Conservation (phyloP, 2,888 invertebrate genomes). For the Lypha dubia region DNA sequence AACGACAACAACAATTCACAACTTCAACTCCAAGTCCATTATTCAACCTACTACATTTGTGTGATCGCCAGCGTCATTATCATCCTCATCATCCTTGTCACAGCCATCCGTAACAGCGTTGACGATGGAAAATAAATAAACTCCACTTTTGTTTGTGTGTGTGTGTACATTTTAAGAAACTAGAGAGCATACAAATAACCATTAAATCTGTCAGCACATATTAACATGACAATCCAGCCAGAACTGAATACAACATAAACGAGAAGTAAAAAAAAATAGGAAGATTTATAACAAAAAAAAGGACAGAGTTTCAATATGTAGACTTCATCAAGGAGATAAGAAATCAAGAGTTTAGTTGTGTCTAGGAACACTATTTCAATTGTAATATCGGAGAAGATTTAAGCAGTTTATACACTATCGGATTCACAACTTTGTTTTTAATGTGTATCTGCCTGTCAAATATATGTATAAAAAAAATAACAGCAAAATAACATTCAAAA, state of each 20-base stretch:
- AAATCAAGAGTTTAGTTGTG: not conserved
- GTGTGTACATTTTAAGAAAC: constrained; percentile 60
- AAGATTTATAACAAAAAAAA: constrained; percentile 30
- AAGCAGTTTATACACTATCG: too few species aligned
- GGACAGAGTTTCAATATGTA: constrained; percentile 6
- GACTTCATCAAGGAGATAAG: not conserved
- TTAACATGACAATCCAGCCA: constrained; percentile 74
- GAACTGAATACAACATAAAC: constrained; percentile 65
- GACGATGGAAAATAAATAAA: constrained; percentile 47
- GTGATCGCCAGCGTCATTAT: constrained; percentile 38
- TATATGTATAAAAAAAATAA: too few species aligned
- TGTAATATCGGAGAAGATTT: too few species aligned
- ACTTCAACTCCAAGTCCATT: constrained; percentile 56
- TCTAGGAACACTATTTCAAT: not conserved
- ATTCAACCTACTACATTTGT: constrained; percentile 63
- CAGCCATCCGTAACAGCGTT: constrained; percentile 51
- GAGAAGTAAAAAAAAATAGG: constrained; percentile 49
- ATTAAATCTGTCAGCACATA: constrained; percentile 76
- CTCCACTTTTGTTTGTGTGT: constrained; percentile 52
- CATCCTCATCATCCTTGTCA: constrained; percentile 50
- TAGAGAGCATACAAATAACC: constrained; percentile 75
- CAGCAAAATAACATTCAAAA: too few species aligned
- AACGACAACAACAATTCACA: constrained; percentile 54
- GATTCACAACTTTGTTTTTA: too few species aligned
- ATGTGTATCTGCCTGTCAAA: too few species aligned